phyloP scores from a whole-genome alignment of 2,797 vertebrate genomes.

The Astyanax mexicanus region DNA sequence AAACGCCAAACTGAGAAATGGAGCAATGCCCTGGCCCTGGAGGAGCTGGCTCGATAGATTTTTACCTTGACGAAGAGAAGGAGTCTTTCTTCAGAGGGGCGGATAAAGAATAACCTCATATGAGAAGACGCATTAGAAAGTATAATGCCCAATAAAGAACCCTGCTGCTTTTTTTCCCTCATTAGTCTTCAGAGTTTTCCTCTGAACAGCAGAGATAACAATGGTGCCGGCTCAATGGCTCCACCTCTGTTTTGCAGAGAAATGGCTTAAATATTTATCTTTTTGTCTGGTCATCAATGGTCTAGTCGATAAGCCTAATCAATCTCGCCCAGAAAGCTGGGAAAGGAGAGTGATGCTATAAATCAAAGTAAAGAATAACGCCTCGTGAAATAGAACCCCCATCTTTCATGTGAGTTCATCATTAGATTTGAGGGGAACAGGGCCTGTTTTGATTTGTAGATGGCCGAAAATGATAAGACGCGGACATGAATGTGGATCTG shows the following conservation, averaged over 20 bases:
- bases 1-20: not conserved
- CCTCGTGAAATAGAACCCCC: not conserved
- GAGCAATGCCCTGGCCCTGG: no score
- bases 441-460: conserved; percentile 8
- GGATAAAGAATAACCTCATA: not conserved
- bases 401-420: not conserved
- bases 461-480: conserved; percentile 47
- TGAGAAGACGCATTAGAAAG: not conserved
- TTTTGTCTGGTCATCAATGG: not conserved
- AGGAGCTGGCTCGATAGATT: not conserved
- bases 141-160: not conserved
- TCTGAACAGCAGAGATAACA: not conserved
- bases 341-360: not conserved
- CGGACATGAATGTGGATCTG: conserved; percentile 58
- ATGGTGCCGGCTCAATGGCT: not conserved
- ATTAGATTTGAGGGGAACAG: not conserved
- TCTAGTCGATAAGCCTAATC: conserved; percentile 1
- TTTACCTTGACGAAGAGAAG: not conserved
- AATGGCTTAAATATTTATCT: not conserved
- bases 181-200: not conserved
- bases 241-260: not conserved
- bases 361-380: not conserved
- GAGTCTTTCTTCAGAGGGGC: conserved; percentile 3
- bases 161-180: not conserved
- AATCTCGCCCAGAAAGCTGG: conserved; percentile 12